Evolutionary conservation across 2,888 invertebrate species (phyloP), one percentile per base, ranked within the genome.

Genomic region (Drosophila mimica): DNA sequence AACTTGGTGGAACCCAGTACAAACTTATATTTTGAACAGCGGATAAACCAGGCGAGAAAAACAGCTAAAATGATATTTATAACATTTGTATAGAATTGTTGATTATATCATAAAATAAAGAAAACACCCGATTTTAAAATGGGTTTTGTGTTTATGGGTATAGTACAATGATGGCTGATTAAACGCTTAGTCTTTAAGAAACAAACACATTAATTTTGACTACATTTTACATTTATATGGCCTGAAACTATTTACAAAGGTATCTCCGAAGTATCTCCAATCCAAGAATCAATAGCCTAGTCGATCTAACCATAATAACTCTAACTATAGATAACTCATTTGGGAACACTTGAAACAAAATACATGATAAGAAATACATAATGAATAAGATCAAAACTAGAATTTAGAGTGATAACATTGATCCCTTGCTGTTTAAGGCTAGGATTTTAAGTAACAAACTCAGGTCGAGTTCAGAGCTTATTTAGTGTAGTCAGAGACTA

Each of bases 391-490:
- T n/a, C 4, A n/a, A 40, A 40, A 40, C 9, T 40, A 4, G 40
- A n/a, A 9, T 40, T 4, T 40, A 15, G 15, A 36, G 2, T 15
- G 15, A 36, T 38, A 4, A 38, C 9, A n/a, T 40, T 9, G 9
- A n/a, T n/a, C 0, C 40, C 2, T 0, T 9, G 1, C 8, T 40
- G 9, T 4, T n/a, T 4, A 40, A n/a, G n/a, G n/a, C 4, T 9
- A 4, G 2, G 2, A 2, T 2, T 11, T 40, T n/a, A 1, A 11
- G 1, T 11, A 4, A 0, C n/a, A 9, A 40, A 4, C 40, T 40
- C 9, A 4, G n/a, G n/a, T n/a, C 4, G 4, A 40, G n/a, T n/a
- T 4, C n/a, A 13, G 4, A 13, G 13, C 11, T 4, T 34, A 13
- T 33, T 34, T 13, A 2, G 34, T 34, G 4, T 13, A 13, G 34